Evolutionary conservation across 2,113 vertebrate genomes (phyloP).

Genomic region (Monopterus albus): DNA sequence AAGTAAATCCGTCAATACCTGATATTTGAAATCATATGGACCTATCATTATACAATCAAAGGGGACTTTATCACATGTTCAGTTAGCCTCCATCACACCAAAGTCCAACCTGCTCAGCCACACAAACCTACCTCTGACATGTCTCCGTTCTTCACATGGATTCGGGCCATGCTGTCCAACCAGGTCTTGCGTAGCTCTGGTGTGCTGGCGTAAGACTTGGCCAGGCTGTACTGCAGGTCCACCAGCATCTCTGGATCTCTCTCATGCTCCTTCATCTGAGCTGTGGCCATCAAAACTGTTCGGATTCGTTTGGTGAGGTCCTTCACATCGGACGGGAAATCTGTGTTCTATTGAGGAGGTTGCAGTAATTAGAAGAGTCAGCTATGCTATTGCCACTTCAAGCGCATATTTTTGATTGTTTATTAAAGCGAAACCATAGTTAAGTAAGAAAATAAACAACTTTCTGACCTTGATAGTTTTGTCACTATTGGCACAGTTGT

Average conservation of each 20-base stretch:
- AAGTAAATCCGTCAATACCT: neutral
- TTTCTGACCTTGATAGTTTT: constrained; percentile 90
- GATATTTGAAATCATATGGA: neutral
- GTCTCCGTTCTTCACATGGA: constrained; percentile 98
- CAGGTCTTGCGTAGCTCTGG: constrained; percentile 97
- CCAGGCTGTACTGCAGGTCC: constrained; percentile 98
- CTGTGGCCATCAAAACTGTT: constrained; percentile 97
- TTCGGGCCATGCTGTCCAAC: constrained; percentile 99
- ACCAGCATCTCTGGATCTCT: constrained; percentile 98
- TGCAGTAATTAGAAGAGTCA: neutral
- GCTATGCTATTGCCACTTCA: neutral
- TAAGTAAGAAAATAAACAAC: neutral
- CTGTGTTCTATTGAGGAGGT: constrained; percentile 86
- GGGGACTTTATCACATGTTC: neutral
- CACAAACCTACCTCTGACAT: constrained; percentile 88
- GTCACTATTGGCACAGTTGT: constrained; percentile 98
- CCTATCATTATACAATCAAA: neutral
- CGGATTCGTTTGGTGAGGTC: constrained; percentile 98
- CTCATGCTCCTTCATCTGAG: constrained; percentile 99
- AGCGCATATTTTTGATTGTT: neutral
- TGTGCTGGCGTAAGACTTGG: constrained; percentile 97
- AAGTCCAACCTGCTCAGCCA: neutral
- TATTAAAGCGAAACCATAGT: neutral
- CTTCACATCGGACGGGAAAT: constrained; percentile 96
- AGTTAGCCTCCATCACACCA: neutral